Evolutionary conservation across 2,888 invertebrate genomes (phyloP).

Genomic region (Galerucella calmariensis): DNA sequence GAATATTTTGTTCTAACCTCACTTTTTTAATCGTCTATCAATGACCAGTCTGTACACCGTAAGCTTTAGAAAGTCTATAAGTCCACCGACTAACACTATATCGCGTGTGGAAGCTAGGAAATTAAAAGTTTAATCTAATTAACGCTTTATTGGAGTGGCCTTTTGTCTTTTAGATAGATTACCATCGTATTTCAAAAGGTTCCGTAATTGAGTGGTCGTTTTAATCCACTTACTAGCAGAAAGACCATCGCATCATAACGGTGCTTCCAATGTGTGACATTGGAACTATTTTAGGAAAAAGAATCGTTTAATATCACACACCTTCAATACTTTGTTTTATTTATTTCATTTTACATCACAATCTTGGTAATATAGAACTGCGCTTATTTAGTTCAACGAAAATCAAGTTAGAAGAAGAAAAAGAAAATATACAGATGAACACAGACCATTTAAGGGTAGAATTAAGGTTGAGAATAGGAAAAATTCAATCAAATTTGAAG

Average conservation of each 20-base stretch:
- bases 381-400: background rate
- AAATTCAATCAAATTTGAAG: too few species aligned
- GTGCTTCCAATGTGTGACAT: slow-evolving; percentile 12
- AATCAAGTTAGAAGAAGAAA: background rate
- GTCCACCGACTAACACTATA: slow-evolving; percentile 33
- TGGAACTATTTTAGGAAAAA: slow-evolving; percentile 29
- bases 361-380: background rate
- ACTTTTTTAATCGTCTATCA: too few species aligned
- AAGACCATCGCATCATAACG: slow-evolving; percentile 11
- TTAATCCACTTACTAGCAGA: slow-evolving; percentile 42
- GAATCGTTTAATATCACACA: slow-evolving; percentile 18
- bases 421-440: too few species aligned
- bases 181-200: slow-evolving; percentile 52
- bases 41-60: too few species aligned
- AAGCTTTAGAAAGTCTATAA: background rate
- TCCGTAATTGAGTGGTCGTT: slow-evolving; percentile 54
- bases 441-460: too few species aligned
- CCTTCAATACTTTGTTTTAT: slow-evolving; percentile 5
- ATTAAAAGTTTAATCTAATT: slow-evolving; percentile 60
- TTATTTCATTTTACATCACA: background rate
- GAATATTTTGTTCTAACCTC: too few species aligned
- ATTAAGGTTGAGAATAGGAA: too few species aligned
- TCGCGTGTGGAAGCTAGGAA: slow-evolving; percentile 44
- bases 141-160: slow-evolving; percentile 59
- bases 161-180: slow-evolving; percentile 54